phyloP scores from a whole-genome alignment of 2,888 invertebrate genomes.

The Neuroscelio doddi region DNA sequence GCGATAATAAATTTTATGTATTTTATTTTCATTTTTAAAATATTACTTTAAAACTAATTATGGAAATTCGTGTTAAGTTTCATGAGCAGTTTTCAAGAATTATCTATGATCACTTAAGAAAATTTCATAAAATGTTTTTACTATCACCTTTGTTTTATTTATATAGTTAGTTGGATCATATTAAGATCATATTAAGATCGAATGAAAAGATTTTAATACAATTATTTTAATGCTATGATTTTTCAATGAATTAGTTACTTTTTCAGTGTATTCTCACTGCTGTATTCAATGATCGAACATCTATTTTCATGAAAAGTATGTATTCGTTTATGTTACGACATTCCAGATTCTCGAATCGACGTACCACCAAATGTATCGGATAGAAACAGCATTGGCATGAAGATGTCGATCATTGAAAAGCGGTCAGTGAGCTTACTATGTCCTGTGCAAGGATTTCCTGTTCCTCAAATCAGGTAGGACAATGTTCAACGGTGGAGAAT shows the following conservation, averaged over 20 bases:
- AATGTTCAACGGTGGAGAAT: background rate
- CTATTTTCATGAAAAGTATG: background rate
- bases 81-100: no score
- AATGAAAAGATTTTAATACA: no score
- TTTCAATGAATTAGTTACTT: background rate
- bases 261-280: background rate
- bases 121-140: no score
- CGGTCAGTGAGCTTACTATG: constrained; percentile 68
- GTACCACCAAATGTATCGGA: constrained; percentile 71
- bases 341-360: constrained; percentile 71
- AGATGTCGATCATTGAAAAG: constrained; percentile 54
- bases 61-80: no score
- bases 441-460: constrained; percentile 76
- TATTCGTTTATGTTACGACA: constrained; percentile 11
- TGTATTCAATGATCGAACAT: constrained; percentile 9
- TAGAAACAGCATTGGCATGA: constrained; percentile 67
- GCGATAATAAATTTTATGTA: no score
- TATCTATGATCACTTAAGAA: no score
- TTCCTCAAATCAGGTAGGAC: constrained; percentile 75
- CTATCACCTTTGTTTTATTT: no score
- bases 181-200: no score
- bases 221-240: no score
- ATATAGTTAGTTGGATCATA: no score
- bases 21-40: no score
- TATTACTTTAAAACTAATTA: no score